A percentile compares a stretch with the other conserved stretches of the same genome.
Evolutionary conservation across 2,797 vertebrate species (phyloP).

Genomic region (Bovichtus variegatus): DNA sequence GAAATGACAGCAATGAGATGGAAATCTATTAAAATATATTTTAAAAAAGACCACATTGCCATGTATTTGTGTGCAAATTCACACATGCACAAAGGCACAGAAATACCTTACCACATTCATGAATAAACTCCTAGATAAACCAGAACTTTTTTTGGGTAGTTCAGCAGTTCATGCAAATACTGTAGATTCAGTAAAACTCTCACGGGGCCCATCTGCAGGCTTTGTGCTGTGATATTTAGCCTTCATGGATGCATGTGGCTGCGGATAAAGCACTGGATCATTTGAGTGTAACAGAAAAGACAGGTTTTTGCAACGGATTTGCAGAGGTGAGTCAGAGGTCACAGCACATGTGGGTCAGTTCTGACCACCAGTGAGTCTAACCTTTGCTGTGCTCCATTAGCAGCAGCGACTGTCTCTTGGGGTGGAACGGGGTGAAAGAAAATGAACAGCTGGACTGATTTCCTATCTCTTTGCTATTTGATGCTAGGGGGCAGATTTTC

Average conservation of each 20-base stretch:
- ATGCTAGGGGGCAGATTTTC: conserved; percentile 47
- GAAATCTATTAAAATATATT: conserved; percentile 16
- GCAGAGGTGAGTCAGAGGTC: conserved; percentile 74
- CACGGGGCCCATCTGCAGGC: conserved; percentile 34
- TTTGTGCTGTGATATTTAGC: conserved; percentile 51
- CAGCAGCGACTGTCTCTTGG: conserved; percentile 44
- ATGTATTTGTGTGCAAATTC: conserved; percentile 6
- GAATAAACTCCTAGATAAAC: conserved; percentile 45
- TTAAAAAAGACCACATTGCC: neutral
- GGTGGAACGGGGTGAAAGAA: conserved; percentile 43
- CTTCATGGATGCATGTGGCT: conserved; percentile 47
- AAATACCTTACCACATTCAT: conserved; percentile 18
- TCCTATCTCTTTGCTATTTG: conserved; percentile 48
- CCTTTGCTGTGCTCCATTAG: conserved; percentile 76
- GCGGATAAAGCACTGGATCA: conserved; percentile 47
- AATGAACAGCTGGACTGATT: conserved; percentile 68
- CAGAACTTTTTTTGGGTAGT: conserved; percentile 30
- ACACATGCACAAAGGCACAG: conserved; percentile 7
- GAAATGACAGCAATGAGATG: conserved; percentile 39
- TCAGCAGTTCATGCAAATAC: conserved; percentile 49
- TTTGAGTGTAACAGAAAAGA: conserved; percentile 58
- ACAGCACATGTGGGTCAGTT: conserved; percentile 42
- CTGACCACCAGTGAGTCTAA: conserved; percentile 65
- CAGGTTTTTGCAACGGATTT: conserved; percentile 65
- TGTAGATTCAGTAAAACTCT: conserved; percentile 27